A percentile compares a stretch with the other conserved stretches of the same genome.
Conservation (phyloP, 2,797 vertebrate genomes). For the Geotrypetes seraphini region DNA sequence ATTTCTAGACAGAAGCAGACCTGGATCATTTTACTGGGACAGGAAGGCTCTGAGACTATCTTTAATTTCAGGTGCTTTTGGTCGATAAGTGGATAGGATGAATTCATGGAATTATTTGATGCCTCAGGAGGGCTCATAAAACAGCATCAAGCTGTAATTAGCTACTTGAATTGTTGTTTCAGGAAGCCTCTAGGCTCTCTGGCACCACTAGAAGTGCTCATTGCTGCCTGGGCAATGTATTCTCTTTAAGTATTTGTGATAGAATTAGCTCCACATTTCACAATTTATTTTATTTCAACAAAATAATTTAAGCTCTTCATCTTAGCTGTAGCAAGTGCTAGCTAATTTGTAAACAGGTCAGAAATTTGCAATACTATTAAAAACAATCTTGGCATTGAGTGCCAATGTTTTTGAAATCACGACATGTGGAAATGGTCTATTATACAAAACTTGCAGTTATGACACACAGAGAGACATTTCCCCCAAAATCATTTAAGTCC, state of each 20-base stretch:
- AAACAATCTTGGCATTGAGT: too few relatives aligned
- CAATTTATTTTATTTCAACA: conserved; percentile 10
- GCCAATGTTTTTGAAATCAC: too few relatives aligned
- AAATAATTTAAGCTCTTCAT: conserved; percentile 12
- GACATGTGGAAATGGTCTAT: too few relatives aligned
- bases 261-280: conserved; percentile 21
- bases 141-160: conserved; percentile 28
- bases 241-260: conserved; percentile 13
- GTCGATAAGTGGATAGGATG: conserved; percentile 25
- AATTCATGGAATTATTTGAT: conserved; percentile 33
- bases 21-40: conserved; percentile 23
- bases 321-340: background rate
- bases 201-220: conserved; percentile 9
- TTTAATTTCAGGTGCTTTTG: conserved; percentile 16
- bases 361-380: too few relatives aligned
- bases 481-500: too few relatives aligned
- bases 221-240: conserved; percentile 20
- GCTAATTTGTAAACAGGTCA: background rate
- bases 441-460: too few relatives aligned
- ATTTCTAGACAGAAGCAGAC: conserved; percentile 7
- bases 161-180: conserved; percentile 22
- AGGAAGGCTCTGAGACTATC: conserved; percentile 15
- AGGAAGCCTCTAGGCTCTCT: conserved; percentile 21
- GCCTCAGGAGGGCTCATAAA: conserved; percentile 12
- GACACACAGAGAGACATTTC: too few relatives aligned